Evolutionary conservation across 2,888 invertebrate species (phyloP), one percentile per base, ranked within the genome.

Genomic region (Podotricha telesiphe): DNA sequence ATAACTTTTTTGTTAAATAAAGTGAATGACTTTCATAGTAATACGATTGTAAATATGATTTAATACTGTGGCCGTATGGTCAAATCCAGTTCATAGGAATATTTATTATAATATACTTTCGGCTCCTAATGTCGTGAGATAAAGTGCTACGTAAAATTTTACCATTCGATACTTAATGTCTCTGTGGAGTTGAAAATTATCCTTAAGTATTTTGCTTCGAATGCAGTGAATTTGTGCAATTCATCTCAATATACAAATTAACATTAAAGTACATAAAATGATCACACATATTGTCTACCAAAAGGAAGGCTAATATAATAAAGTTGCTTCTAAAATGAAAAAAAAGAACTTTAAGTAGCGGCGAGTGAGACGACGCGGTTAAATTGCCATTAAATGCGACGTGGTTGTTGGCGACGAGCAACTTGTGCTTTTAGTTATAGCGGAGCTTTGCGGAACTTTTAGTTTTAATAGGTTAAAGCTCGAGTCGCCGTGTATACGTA

Each of bases 351-450:
- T 42, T 59, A 28, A 59, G 22, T n/a, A 28, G 22, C 22, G 42
- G 15, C 34, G 62, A 48, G 19, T 20, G 53, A 51, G 59, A 13
- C 59, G 51, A 22, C 48, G 48, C 61, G 45, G 67, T 55, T 67
- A 67, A 62, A 67, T 20, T 61, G 67, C 61, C 17, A 53, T 67
- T 62, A 61, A 67, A 22, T 40, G 67, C 34, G 65, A 34, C 37
- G 19, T 7, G 15, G 37, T 34, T n/a, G 67, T 17, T 7, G 37
- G 51, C 34, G 51, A 45, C 19, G 58, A 19, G 42, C 42, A 59
- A 28, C 51, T 45, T 34, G 45, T 8, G 66, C 37, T 67, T 37
- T 45, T 48, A 37, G 50, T 67, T 61, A 10, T 34, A 34, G 51
- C 66, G 59, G 59, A 42, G 22, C 34, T 42, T 62, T 48, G 47